Conservation (phyloP, 2,797 vertebrate genomes). For the Paguma larvata region DNA sequence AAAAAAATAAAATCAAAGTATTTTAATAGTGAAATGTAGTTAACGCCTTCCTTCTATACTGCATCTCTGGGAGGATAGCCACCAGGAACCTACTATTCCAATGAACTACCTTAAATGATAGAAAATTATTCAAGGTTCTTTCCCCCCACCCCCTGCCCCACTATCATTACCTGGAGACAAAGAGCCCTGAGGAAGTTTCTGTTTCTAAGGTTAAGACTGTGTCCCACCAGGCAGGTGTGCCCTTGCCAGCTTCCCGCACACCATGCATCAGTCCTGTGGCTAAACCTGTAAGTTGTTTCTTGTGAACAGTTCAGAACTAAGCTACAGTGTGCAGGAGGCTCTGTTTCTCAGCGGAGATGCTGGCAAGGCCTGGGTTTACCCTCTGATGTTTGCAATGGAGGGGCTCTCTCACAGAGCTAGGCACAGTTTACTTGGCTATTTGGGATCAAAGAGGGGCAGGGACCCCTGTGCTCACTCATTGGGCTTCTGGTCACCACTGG, state of each 20-base stretch:
- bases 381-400: not conserved
- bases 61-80: not conserved
- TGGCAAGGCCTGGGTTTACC: not conserved
- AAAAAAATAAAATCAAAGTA: not conserved
- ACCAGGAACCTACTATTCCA: not conserved
- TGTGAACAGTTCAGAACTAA: fast-evolving
- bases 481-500: not conserved
- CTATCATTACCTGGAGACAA: not conserved
- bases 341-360: not conserved
- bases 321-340: not conserved
- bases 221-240: not conserved
- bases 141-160: not conserved
- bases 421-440: not conserved
- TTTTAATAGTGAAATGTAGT: not conserved
- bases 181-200: not conserved
- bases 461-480: not conserved
- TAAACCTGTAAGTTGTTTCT: not conserved
- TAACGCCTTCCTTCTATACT: not conserved
- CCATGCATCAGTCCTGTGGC: not conserved
- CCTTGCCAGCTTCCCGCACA: not conserved
- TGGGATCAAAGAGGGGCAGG: not conserved
- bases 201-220: not conserved
- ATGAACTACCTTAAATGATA: not conserved
- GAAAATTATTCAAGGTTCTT: not conserved
- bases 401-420: not conserved